Conservation (phyloP, 2,113 vertebrate genomes). For the Apodemus speciosus region DNA sequence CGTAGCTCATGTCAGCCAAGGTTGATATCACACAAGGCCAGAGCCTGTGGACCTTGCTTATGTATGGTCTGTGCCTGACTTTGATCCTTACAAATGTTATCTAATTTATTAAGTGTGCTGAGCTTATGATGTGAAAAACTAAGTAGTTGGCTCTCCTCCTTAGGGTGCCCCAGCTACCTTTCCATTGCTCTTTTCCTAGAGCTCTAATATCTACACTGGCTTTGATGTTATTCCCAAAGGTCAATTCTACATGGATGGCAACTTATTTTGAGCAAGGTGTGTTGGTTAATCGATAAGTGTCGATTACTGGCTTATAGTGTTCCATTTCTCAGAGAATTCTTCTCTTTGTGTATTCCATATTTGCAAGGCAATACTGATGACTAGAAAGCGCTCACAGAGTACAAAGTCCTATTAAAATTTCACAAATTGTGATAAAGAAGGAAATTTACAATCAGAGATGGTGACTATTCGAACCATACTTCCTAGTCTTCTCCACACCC, state of each 20-base stretch:
- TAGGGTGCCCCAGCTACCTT: neutral
- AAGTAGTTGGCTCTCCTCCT: neutral
- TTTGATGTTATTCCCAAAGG: neutral
- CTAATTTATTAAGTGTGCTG: neutral
- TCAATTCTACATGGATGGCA: neutral
- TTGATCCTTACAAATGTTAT: neutral
- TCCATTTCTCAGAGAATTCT: neutral
- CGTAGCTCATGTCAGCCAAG: neutral
- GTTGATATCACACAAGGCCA: neutral
- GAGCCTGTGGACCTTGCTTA: neutral
- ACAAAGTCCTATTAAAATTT: slow-evolving; percentile 29
- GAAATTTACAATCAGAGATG: neutral
- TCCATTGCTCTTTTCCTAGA: slow-evolving; percentile 1
- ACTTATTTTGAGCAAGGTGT: neutral
- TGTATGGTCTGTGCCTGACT: neutral
- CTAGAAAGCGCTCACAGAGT: neutral
- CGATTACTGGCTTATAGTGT: neutral
- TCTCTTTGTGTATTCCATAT: neutral
- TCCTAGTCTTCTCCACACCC: neutral
- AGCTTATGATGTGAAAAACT: neutral
- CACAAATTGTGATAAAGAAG: neutral
- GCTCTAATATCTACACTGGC: neutral
- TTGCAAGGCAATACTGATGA: neutral
- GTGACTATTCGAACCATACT: neutral
- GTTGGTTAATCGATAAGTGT: neutral